Evolutionary conservation across 2,888 invertebrate species (phyloP), one percentile per base, ranked within the genome.

Genomic region (Oligia fasciuncula): DNA sequence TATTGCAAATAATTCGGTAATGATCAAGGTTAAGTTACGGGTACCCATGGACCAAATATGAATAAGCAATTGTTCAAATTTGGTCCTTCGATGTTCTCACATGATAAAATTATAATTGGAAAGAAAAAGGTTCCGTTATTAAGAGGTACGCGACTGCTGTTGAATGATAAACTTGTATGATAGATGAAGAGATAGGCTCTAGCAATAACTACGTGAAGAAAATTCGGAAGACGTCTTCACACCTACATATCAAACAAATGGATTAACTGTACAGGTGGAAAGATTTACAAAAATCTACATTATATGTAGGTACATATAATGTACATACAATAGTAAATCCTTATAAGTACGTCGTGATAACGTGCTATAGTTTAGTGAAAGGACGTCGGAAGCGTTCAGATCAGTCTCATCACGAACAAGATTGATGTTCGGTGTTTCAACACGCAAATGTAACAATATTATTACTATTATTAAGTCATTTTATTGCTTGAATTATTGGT

Each of bases 291-390:
- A 6, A 29, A 68, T 49, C 29, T 29, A 19, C 19, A 29, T 67
- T 67, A 29, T 19, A 2, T 68, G 9, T 68, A 68, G 5, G 49
- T 68, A 67, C 4, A 46, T 29, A 29, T 29, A 23, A 23, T 35
- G 13, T 6, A n/a, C 4, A 46, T 29, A 17, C 17, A 57, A 46
- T n/a, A 74, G n/a, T 49, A 62, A 49, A 49, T 29, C 17, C n/a
- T 57, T 57, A 14, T 74, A 63, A 13, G 57, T 57, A 11, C 6
- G 2, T 57, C 49, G 2, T 4, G 40, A 51, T 54, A 23, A 46
- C 75, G 40, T 63, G 49, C 11, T 70, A 19, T 13, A 66, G 65
- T 76, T 83, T 66, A 83, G 88, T 80, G 80, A 88, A 86, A 86
- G 85, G 80, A 68, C 62, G 40, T 79, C 60, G 43, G 65, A 84